Base-by-base conservation (phyloP, 2,113 vertebrate genomes). In the Centropus unirufus region DNA sequence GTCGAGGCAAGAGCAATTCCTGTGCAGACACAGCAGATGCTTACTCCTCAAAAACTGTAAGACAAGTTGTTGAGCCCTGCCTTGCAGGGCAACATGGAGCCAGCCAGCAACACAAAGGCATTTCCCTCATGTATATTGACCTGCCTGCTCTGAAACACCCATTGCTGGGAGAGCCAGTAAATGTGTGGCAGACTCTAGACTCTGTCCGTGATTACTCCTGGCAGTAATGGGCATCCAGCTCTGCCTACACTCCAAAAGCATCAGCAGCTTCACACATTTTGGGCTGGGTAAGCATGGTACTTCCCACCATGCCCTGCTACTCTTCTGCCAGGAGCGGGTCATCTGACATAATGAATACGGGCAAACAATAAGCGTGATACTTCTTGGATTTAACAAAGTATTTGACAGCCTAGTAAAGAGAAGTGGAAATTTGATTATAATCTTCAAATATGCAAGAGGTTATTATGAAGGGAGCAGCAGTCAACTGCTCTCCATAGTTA, bases 31-130 rank as follows among this genome's bases (percentile, higher is more conserved):
- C 23, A 44, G 44, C 0, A 1, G 23, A 12, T 40, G n/a, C 36
- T 17, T 13, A 22, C 42, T 55, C 46, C 74, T 75, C 24, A 64
- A 74, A 63, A 61, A 23, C 6, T 21, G 5, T 3, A 29, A 57
- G 15, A 42, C 5, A 49, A 39, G 9, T 24, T 58, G n/a, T 26
- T 1, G 2, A 83, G 40, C 57, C 9, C 0, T 22, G 26, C 22
- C 54, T 80, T 26, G 26, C 55, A 69, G 51, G 46, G 30, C 36
- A 81, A 11, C 0, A 0, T 27, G 40, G 23, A 49, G 18, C 6
- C 42, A 29, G 14, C 0, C 0, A 11, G 20, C 2, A 7, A 40
- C 30, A 55, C 0, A 1, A 39, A 68, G 27, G 13, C 36, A 29
- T 58, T 69, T 86, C 49, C 39, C 40, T 83, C 2, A 0, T n/a